Percentiles rank a stretch among this genome's conserved stretches.
phyloP scores from a whole-genome alignment of 2,113 vertebrate species.

The Psammodynastes pulverulentus region DNA sequence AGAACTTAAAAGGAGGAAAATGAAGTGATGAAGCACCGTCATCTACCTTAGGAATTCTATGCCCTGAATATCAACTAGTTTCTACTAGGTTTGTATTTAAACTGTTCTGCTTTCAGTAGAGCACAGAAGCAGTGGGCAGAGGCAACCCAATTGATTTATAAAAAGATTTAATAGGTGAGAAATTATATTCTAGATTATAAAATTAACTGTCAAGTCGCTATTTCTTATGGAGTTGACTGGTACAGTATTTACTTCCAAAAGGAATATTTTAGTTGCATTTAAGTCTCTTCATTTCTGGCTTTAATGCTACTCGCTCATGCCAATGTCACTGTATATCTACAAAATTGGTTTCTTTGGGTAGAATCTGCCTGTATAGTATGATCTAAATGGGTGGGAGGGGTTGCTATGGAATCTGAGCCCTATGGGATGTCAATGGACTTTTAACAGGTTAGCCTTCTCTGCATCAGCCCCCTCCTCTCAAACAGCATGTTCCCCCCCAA shows the following conservation, averaged over 20 bases:
- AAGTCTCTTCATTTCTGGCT: neutral
- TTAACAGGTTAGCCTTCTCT: neutral
- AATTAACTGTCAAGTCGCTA: neutral
- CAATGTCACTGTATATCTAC: neutral
- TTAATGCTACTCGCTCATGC: neutral
- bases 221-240: neutral
- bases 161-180: neutral
- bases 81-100: neutral
- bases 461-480: neutral
- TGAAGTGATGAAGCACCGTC: neutral
- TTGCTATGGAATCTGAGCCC: neutral
- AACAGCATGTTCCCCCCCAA: neutral
- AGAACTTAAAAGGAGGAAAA: neutral
- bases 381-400: neutral
- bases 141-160: neutral
- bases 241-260: neutral
- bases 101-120: neutral
- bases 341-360: neutral
- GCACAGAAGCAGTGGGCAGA: neutral
- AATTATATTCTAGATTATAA: neutral
- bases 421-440: neutral
- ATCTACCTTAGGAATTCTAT: neutral
- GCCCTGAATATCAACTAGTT: neutral
- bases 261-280: neutral
- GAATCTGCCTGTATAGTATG: neutral